phyloP scores from a whole-genome alignment of 2,888 invertebrate genomes.

The Spatulosminthurus flaviceps region DNA sequence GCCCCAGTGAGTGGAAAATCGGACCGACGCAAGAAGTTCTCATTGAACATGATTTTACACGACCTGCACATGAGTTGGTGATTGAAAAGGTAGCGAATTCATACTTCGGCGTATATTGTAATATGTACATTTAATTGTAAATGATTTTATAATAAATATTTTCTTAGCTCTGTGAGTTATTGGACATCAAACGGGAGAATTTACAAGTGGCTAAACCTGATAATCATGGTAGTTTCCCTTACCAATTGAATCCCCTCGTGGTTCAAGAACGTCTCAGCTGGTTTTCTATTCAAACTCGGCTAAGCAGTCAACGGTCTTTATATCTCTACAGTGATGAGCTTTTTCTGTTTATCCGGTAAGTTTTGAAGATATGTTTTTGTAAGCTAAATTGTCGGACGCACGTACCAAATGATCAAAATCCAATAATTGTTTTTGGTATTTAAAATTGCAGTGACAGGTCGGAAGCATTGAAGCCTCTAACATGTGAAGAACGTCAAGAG shows the following conservation, averaged over 20 bases:
- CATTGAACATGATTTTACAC: constrained; percentile 56
- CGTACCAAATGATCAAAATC: too few species aligned
- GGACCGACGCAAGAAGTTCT: constrained; percentile 51
- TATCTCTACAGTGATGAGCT: constrained; percentile 58
- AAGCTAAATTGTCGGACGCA: too few species aligned
- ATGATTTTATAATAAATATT: background rate
- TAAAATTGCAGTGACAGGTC: constrained; percentile 34
- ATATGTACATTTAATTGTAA: background rate
- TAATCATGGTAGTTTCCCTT: constrained; percentile 37
- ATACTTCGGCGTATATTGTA: too few species aligned
- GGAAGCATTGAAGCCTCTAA: constrained; percentile 15
- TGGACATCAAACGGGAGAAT: constrained; percentile 36
- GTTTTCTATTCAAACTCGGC: constrained; percentile 23
- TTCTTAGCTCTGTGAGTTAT: constrained; percentile 26
- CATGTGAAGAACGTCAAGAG: constrained; percentile 25
- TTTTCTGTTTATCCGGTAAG: constrained; percentile 52
- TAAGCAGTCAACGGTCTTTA: constrained; percentile 33
- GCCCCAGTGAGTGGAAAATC: constrained; percentile 48
- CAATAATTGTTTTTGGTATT: too few species aligned
- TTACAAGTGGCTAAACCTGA: constrained; percentile 42
- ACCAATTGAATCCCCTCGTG: constrained; percentile 11
- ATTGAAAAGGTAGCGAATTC: constrained; percentile 49
- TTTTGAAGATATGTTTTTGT: background rate
- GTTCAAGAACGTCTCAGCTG: constrained; percentile 37
- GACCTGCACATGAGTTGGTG: constrained; percentile 53